Evolutionary conservation across 2,888 invertebrate species (phyloP), one percentile per base, ranked within the genome.

Genomic region (Heliconius ismenius): DNA sequence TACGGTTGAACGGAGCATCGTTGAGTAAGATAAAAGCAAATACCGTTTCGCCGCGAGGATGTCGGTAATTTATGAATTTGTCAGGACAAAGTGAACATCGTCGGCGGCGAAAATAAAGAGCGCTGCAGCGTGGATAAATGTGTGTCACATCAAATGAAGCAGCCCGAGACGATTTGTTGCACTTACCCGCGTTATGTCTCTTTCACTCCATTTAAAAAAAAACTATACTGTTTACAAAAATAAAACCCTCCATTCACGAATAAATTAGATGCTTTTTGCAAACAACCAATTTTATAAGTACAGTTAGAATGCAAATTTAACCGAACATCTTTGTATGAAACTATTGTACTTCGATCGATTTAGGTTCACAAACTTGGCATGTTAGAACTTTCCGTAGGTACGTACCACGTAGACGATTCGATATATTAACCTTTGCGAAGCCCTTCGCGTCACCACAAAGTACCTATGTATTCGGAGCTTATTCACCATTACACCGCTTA

Each of bases 41-140:
- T 87, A 85, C 62, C 83, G 83, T 80, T 80, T 78, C 83, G 86
- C 87, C 87, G 86, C 84, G 91, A 93, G 93, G 93, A 93, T 93
- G 93, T 93, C 88, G 92, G 92, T 94, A 93, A 94, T 94, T 94
- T 94, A 94, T 93, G 93, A 93, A 93, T 93, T 93, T 93, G 93
- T 92, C 91, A 91, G 90, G 93, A 92, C 92, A 91, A 91, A 90
- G 90, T 90, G 93, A 91, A 88, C 92, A 89, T 88, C 85, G 90
- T 85, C 88, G 89, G 86, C 90, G 87, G 90, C 86, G 90, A 91
- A 92, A 93, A 93, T 92, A 93, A 93, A 91, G 91, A 90, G 90
- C 89, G 81, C 85, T 84, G 87, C 87, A 86, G 89, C 88, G 90
- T 86, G 91, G 91, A 93, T 94, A 94, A 92, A 94, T 94, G 93